phyloP scores from a whole-genome alignment of 2,797 vertebrate species.

The Aythya fuligula region DNA sequence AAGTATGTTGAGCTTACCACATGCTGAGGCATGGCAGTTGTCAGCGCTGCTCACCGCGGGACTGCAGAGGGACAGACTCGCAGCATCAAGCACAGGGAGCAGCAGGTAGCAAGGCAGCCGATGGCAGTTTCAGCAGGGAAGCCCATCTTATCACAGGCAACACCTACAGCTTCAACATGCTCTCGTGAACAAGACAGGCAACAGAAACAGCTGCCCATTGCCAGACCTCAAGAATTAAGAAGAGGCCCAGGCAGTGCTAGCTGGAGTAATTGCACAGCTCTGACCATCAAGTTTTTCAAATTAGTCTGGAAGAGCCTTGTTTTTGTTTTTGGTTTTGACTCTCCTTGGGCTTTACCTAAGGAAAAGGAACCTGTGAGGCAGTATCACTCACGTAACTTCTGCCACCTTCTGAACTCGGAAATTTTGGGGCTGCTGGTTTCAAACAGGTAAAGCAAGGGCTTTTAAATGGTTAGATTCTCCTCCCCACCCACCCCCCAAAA shows the following conservation, averaged over 20 bases:
- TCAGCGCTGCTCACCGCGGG: rapidly evolving
- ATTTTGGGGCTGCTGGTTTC: neutral
- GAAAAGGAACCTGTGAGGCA: neutral
- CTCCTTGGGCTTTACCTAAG: neutral
- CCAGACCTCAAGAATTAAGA: neutral
- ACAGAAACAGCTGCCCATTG: neutral
- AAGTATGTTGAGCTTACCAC: neutral
- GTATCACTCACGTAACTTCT: neutral
- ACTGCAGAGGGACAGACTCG: neutral
- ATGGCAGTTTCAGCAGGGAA: neutral
- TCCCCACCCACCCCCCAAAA: neutral
- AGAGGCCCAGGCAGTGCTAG: neutral
- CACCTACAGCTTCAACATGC: neutral
- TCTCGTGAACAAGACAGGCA: neutral
- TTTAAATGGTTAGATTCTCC: neutral
- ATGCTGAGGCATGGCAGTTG: neutral
- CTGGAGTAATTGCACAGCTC: neutral
- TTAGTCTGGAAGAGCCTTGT: neutral
- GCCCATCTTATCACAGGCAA: neutral
- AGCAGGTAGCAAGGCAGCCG: neutral
- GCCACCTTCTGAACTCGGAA: neutral
- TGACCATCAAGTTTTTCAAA: neutral
- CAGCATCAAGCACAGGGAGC: neutral
- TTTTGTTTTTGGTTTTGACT: neutral
- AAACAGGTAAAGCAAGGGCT: neutral